Conservation (phyloP, 2,888 invertebrate species). For the Coleophora deauratella region DNA sequence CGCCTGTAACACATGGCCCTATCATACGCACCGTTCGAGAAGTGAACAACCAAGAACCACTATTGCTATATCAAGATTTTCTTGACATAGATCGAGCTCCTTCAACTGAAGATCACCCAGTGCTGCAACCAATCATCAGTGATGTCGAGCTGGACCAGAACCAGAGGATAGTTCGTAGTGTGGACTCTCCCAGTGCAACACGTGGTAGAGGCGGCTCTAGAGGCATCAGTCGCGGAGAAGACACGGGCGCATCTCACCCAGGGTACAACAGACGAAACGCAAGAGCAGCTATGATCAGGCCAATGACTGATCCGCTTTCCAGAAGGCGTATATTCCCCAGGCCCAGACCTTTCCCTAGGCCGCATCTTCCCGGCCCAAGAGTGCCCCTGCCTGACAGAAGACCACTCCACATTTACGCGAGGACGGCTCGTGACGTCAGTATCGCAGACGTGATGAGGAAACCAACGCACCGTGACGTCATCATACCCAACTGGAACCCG, state of each 20-base stretch:
- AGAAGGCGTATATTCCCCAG: conserved; percentile 6
- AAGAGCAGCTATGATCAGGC: conserved; percentile 9
- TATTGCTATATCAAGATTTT: conserved; percentile 21
- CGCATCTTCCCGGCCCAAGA: conserved; percentile 3
- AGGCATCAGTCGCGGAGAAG: conserved; percentile 20
- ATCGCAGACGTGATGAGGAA: conserved; percentile 20
- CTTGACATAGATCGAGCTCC: no score
- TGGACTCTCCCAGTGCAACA: conserved; percentile 29
- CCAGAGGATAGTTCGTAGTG: conserved; percentile 26
- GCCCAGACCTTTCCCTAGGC: conserved; percentile 7
- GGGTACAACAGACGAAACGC: conserved; percentile 38
- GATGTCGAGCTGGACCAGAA: conserved; percentile 24
- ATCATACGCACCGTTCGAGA: conserved; percentile 17
- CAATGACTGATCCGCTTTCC: conserved; percentile 3
- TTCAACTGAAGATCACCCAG: conserved; percentile 19
- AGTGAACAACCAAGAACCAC: conserved; percentile 18
- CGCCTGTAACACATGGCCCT: background rate
- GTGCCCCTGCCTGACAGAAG: no score
- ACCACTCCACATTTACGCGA: conserved; percentile 15
- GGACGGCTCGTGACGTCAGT: conserved; percentile 18
- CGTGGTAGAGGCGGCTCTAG: conserved; percentile 26
- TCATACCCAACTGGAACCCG: conserved; percentile 38
- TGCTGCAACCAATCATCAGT: conserved; percentile 24
- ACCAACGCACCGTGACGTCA: conserved; percentile 27
- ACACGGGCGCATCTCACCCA: conserved; percentile 34